A percentile compares a stretch with the other conserved stretches of the same genome.
Conservation (phyloP, 1,140 invertebrate species). For the Drosophila leontia region DNA sequence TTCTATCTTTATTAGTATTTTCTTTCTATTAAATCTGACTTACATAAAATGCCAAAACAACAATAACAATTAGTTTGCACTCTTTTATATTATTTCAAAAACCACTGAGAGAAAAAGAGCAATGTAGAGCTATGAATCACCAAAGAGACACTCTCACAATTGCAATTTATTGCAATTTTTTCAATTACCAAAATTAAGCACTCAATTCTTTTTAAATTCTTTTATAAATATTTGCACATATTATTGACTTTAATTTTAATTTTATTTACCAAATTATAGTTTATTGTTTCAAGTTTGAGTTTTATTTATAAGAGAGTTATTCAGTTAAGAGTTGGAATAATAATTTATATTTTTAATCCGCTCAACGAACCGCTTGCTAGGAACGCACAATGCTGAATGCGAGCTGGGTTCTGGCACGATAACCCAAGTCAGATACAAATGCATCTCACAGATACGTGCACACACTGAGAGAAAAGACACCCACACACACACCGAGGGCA, state of each 20-base stretch:
- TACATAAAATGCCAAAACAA: conserved; percentile 58
- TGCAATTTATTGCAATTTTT: background rate
- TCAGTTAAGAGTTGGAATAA: background rate
- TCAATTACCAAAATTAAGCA: background rate
- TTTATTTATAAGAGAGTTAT: conserved; percentile 18
- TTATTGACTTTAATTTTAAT: background rate
- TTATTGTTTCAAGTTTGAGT: background rate
- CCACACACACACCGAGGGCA: conserved; percentile 26
- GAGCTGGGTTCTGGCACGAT: conserved; percentile 35
- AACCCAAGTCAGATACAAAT: conserved; percentile 33
- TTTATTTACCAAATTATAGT: background rate
- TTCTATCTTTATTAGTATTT: conserved; percentile 1
- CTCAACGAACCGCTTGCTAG: conserved; percentile 55
- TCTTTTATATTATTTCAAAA: conserved; percentile 19
- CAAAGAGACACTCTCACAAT: background rate
- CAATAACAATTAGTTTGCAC: conserved; percentile 52
- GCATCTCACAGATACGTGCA: conserved; percentile 30
- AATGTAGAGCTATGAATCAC: conserved; percentile 1
- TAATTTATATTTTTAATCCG: conserved; percentile 23
- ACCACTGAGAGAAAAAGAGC: conserved; percentile 15
- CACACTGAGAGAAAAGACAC: conserved; percentile 24
- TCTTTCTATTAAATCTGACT: conserved; percentile 32
- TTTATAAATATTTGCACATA: background rate
- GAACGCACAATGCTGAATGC: conserved; percentile 61
- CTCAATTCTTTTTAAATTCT: background rate